These are phyloP conservation scores for Nettapus auritus DNA, from an alignment of 2,113 vertebrate species.

Conservation along the genomic window DNA sequence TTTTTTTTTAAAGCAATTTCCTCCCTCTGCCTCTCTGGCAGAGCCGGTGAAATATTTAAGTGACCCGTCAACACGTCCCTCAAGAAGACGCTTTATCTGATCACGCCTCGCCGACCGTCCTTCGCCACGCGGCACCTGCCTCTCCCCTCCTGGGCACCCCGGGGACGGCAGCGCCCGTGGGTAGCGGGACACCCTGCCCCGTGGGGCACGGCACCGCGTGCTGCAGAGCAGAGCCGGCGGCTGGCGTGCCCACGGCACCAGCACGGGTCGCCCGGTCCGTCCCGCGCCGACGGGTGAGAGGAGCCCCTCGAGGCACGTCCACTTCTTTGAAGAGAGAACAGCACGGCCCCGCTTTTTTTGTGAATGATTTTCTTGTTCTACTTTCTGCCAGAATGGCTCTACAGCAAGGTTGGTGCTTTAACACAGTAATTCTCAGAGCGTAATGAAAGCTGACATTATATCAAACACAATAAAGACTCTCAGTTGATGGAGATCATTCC, in stretches of 20 bases:
- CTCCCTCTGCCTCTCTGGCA: conserved; percentile 53
- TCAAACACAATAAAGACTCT: conserved; percentile 99
- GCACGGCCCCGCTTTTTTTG: neutral
- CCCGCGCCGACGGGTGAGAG: accelerated
- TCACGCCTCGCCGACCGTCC: neutral
- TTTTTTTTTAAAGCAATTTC: conserved; percentile 61
- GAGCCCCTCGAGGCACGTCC: neutral
- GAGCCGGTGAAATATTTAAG: conserved; percentile 62
- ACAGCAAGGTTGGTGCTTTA: conserved; percentile 74
- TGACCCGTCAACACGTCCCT: conserved; percentile 63
- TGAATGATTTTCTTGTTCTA: conserved; percentile 63
- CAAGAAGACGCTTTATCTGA: conserved; percentile 55
- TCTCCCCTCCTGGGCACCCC: accelerated
- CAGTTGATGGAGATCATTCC: conserved; percentile 96
- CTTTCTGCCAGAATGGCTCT: conserved; percentile 42
- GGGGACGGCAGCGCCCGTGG: neutral
- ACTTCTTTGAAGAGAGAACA: neutral
- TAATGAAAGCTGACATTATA: conserved; percentile 99
- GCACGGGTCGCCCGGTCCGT: accelerated
- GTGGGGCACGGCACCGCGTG: neutral
- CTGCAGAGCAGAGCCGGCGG: neutral
- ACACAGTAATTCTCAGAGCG: conserved; percentile 80
- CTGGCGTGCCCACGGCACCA: accelerated
- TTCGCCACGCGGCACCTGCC: neutral
- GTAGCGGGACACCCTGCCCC: neutral